These are phyloP conservation scores for Listronotus oregonensis DNA, from an alignment of 1,140 invertebrate genomes.

Conservation along the genomic window DNA sequence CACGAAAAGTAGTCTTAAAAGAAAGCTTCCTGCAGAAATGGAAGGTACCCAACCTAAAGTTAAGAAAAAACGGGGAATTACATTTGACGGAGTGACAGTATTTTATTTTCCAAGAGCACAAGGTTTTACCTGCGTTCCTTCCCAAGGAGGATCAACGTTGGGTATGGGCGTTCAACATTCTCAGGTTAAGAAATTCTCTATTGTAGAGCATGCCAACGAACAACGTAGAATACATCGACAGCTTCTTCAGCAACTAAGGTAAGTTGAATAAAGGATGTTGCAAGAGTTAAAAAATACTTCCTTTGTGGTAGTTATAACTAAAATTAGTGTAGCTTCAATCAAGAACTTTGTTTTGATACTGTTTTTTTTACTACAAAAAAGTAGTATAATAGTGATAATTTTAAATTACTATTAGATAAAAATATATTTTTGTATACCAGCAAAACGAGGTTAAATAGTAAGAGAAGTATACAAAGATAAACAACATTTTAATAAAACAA, in stretches of 20 bases:
- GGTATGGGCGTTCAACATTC: constrained; percentile 92
- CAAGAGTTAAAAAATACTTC: background rate
- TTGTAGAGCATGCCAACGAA: constrained; percentile 80
- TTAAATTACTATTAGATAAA: too few relatives aligned
- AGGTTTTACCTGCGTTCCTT: constrained; percentile 97
- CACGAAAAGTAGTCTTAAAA: constrained; percentile 63
- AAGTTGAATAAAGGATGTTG: background rate
- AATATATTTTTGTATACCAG: too few relatives aligned
- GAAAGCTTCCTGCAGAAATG: constrained; percentile 56
- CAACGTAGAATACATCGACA: constrained; percentile 83
- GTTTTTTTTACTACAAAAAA: too few relatives aligned
- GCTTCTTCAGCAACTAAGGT: constrained; percentile 72
- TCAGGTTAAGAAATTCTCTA: constrained; percentile 72
- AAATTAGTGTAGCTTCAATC: too few relatives aligned
- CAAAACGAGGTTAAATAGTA: too few relatives aligned
- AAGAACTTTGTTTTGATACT: too few relatives aligned
- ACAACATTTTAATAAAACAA: too few relatives aligned
- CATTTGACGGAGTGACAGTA: constrained; percentile 91
- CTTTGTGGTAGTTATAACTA: background rate
- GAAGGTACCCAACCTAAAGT: constrained; percentile 58
- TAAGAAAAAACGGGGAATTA: constrained; percentile 78
- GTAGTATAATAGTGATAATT: too few relatives aligned
- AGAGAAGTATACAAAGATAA: too few relatives aligned
- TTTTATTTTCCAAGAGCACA: constrained; percentile 94
- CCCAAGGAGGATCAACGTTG: constrained; percentile 92